Evolutionary conservation across 1,140 invertebrate genomes (phyloP), one percentile per base, ranked within the genome.

Genomic region (Phymorhynchus buccinoides): DNA sequence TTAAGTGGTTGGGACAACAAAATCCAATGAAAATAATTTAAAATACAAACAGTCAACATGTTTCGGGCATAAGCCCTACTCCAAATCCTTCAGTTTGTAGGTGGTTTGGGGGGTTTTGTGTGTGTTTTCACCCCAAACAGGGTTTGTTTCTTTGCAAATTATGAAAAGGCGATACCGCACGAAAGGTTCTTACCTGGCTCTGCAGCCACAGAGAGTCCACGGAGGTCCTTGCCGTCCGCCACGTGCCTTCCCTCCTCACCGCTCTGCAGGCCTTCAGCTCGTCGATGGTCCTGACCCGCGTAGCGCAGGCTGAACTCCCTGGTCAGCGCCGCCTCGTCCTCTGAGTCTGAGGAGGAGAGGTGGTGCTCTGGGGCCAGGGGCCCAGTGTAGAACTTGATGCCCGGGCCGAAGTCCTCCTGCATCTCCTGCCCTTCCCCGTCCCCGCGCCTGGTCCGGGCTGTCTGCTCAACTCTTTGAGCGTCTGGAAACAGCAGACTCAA

Each of bases 361-460:
- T 87, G 85, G 16, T 87, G 85, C 27, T 88, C 78, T 18, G 83
- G 71, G 18, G 41, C 56, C 22, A 48, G 35, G 16, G 18, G 18
- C 4, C 83, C 86, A 35, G 73, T 68, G 7, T 75, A 22, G 87
- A 93, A 93, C 78, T 92, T 92, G 14, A 93, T 90, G 41, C 86
- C 86, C 68, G 89, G 86, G 30, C 92, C 92, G 88, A 93, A 93
- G 82, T 93, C 92, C 42, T 87, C 79, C 32, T 85, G 80, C 16
- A 84, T 82, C 1, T 88, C 88, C 79, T 89, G 90, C 1, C 89
- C 90, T 82, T 91, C 90, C 16, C 86, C 90, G 32, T 83, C 81
- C 66, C 32, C 81, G 6, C 81, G 56, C 66, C n/a, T 83, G 81
- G 22, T 71, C 81, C 0, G 81, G 44, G 4, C 41, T 66, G n/a